Conservation (phyloP, 1,140 invertebrate genomes). For the Acromyrmex echinatior region DNA sequence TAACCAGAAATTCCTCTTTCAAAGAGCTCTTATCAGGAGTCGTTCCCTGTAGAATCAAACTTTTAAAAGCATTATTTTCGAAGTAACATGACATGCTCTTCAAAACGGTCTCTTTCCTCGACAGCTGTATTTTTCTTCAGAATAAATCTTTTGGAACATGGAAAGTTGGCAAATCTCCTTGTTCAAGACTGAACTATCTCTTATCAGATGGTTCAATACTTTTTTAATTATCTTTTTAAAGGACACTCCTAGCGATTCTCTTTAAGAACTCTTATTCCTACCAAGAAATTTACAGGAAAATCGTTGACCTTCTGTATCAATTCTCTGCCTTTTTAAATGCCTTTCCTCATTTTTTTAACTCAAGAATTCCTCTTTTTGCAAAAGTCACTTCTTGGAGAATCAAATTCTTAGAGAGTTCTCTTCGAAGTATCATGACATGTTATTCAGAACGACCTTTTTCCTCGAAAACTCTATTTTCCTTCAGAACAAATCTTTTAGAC, state of each 20-base stretch:
- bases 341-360: background rate
- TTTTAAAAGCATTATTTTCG: conserved; percentile 6
- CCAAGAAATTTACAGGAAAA: background rate
- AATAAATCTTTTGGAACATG: no score
- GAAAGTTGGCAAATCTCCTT: no score
- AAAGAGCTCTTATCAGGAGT: background rate
- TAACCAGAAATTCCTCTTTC: background rate
- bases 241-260: background rate
- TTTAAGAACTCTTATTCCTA: background rate
- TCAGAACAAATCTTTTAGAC: no score
- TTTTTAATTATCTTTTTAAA: background rate
- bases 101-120: background rate
- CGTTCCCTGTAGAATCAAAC: background rate
- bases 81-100: background rate
- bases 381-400: background rate
- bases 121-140: background rate
- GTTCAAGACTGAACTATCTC: no score
- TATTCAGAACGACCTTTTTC: background rate
- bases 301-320: background rate
- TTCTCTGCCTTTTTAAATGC: background rate
- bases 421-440: background rate
- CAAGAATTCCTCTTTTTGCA: background rate
- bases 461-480: background rate
- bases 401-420: conserved; percentile 25
- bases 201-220: background rate